Evolutionary conservation across 2,797 vertebrate genomes (phyloP), one percentile per base, ranked within the genome.

Genomic region (Diglossa cyanea): DNA sequence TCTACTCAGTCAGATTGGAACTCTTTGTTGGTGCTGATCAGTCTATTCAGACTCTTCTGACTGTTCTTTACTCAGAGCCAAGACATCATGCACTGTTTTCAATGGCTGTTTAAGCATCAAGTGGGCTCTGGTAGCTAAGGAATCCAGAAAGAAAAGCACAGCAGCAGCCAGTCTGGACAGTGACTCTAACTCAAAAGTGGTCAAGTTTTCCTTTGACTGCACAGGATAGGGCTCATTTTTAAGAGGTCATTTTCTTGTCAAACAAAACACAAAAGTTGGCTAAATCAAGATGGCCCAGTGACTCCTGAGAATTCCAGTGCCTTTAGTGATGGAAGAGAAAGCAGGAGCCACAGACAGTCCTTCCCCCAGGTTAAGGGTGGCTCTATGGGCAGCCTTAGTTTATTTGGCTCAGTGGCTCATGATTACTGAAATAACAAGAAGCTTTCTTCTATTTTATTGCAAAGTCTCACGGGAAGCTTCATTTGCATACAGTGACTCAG

Each of bases 401-500:
- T 92, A 82, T 58, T 86, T 71, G 80, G 61, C 81, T 93, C 80
- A 63, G 78, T 45, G 65, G 80, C 58, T 95, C 76, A 53, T 4
- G 9, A 83, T 79, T 77, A 91, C 88, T 61, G 78, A 91, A 94
- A 93, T 67, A 97, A 96, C 45, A 95, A 96, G 81, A 85, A 88
- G 81, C 93, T 94, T 97, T 96, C 91, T 94, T 95, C 82, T 75
- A 19, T 91, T 93, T 88, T 84, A 88, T 95, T 25, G 76, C 93
- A 81, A 87, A 74, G 95, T 96, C 96, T 95, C 96, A 74, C 0
- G 91, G 96, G 97, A 97, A 87, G 57, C 91, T 92, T 88, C 80
- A 94, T 97, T 91, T 97, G 96, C 96, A 97, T 96, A 95, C 91
- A 95, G 94, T 97, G 96, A 97, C 94, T 97, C 95, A 97, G 93